Evolutionary conservation across 2,888 invertebrate species (phyloP).

Genomic region (Meandrusa payeni): DNA sequence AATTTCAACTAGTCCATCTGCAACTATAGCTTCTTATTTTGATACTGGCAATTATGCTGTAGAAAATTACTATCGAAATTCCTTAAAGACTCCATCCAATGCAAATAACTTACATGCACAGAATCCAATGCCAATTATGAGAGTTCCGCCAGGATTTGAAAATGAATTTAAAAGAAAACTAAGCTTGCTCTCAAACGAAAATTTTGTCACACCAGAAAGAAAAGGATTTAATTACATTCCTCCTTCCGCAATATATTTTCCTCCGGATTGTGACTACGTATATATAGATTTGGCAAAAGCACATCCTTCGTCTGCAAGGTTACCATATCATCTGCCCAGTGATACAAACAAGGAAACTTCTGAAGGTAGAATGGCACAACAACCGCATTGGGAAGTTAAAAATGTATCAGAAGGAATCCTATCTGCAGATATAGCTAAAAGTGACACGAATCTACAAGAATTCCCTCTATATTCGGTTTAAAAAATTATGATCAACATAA

Average conservation of each 20-base stretch:
- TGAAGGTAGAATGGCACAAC: not conserved
- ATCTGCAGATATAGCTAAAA: not conserved
- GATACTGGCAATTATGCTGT: constrained; percentile 73
- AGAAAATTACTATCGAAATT: constrained; percentile 62
- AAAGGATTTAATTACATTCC: constrained; percentile 36
- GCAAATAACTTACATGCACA: constrained; percentile 27
- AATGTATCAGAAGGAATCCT: constrained; percentile 1
- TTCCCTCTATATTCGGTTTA: constrained; percentile 22
- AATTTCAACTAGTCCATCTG: constrained; percentile 42
- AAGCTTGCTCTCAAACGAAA: constrained; percentile 31
- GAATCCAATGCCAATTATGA: constrained; percentile 32
- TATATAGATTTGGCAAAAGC: no score
- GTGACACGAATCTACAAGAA: constrained; percentile 21
- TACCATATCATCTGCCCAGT: constrained; percentile 15
- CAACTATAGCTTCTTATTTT: constrained; percentile 66
- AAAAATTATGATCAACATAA: constrained; percentile 1
- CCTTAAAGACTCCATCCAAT: constrained; percentile 42
- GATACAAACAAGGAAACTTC: constrained; percentile 25
- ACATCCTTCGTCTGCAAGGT: no score
- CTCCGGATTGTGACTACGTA: no score
- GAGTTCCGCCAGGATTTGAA: constrained; percentile 67
- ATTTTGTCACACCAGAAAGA: constrained; percentile 27
- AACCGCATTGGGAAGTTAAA: not conserved
- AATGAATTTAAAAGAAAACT: constrained; percentile 48
- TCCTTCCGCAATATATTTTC: no score